phyloP scores from a whole-genome alignment of 2,113 vertebrate species.

The Empidonax traillii region DNA sequence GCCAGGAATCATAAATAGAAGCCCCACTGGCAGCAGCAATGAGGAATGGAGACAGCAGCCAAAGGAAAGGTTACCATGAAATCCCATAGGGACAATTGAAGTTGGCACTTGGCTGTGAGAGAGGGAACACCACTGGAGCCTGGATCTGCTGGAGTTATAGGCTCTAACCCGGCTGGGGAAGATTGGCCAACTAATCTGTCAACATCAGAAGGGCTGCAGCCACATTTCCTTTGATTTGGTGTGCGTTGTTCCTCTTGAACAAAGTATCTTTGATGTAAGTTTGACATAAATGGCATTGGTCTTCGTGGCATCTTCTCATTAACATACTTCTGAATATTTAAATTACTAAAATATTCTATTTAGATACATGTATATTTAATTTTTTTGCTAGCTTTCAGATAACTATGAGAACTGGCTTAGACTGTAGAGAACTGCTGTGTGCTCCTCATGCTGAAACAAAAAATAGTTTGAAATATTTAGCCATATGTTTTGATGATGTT shows the following conservation, averaged over 20 bases:
- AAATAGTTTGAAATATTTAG: conserved; percentile 43
- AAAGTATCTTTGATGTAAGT: conserved; percentile 24
- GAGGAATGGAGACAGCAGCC: background rate
- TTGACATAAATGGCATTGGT: conserved; percentile 45
- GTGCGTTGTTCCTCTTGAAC: background rate
- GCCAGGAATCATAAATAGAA: background rate
- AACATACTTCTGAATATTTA: conserved; percentile 9
- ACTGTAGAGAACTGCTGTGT: conserved; percentile 52
- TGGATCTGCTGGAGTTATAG: background rate
- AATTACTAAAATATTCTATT: conserved; percentile 19
- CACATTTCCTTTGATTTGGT: background rate
- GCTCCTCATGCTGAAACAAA: conserved; percentile 51
- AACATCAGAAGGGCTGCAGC: background rate
- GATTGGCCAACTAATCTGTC: background rate
- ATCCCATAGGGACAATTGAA: background rate
- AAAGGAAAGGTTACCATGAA: background rate
- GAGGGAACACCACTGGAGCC: background rate
- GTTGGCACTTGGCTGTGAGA: background rate
- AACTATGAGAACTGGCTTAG: conserved; percentile 48
- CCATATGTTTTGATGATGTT: conserved; percentile 41
- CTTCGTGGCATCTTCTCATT: conserved; percentile 11
- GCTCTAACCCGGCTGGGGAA: background rate
- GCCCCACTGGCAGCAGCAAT: background rate
- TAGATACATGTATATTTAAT: background rate
- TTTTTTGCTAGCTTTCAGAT: conserved; percentile 36